Base-by-base conservation (phyloP, 64 coral and sea anemone genomes). In the Anthopleura sola region DNA sequence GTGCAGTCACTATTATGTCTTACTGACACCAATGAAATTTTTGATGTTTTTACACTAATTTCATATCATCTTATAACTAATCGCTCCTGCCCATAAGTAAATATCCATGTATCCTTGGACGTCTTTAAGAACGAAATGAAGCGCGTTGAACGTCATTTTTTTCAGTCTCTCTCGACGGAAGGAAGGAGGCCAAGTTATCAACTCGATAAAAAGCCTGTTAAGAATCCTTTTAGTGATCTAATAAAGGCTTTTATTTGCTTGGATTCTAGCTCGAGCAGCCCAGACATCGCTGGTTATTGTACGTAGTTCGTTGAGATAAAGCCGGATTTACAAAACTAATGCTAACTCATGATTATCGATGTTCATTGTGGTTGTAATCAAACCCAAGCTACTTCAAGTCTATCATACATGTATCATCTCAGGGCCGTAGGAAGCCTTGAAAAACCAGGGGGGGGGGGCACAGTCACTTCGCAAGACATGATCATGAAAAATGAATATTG, bases 261-360 rank as follows among this genome's bases (percentile, higher is more conserved):
- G 6, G 50, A 7, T 53, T 62, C n/a, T 66, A 10, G 66, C 34
- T 71, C 4, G 8, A 21, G 24, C 28, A 71, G 66, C 11, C 66
- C 29, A 53, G 50, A 53, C 50, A 53, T 53, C 50, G 50, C 13
- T 12, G 14, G 29, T 71, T 17, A 71, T 15, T 32, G 66, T 71
- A 71, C 9, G 34, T 32, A 34, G 12, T 33, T 32, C 16, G 21
- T n/a, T 15, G 2, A 34, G 66, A 71, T 71, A 66, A 71, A 71
- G 50, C 16, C 50, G 31, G 66, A 71, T 71, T 71, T 31, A 28
- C 20, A 31, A 71, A 71, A 16, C 66, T 71, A 36, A 71, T n/a
- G 58, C 24, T 62, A 62, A n/a, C 58, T 62, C n/a, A 71, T 71
- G 29, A 71, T 32, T 71, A 71, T 71, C 66, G 13, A 66, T 71